These are phyloP conservation scores for Anisognathus igniventris DNA, from an alignment of 2,797 vertebrate genomes.

Conservation along the genomic window DNA sequence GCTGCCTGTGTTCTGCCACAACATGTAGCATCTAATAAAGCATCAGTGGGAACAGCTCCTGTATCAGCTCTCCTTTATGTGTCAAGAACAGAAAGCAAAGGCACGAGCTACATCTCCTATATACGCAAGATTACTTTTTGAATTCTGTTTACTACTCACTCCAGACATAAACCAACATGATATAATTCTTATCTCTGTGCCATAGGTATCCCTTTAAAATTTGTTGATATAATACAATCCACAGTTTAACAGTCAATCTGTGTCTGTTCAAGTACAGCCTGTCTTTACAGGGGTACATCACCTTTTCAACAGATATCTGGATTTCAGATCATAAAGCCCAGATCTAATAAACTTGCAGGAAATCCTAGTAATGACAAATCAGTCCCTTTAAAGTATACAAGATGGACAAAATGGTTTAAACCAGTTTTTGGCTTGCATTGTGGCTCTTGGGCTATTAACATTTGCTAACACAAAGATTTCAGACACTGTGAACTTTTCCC, in stretches of 20 bases:
- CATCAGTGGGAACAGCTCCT: neutral
- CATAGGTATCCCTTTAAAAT: neutral
- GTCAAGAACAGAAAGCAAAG: neutral
- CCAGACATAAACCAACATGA: neutral
- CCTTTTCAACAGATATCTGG: neutral
- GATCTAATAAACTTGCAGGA: neutral
- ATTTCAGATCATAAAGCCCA: neutral
- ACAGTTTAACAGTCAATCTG: neutral
- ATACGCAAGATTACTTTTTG: neutral
- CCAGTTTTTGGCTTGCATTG: neutral
- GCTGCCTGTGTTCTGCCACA: neutral
- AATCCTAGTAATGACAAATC: neutral
- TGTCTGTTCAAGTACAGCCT: neutral
- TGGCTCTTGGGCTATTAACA: slow-evolving; percentile 31
- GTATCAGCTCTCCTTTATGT: neutral
- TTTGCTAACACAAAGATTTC: slow-evolving; percentile 43
- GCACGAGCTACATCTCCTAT: neutral
- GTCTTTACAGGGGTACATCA: neutral
- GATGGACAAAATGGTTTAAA: neutral
- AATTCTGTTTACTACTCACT: neutral
- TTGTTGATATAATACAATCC: neutral
- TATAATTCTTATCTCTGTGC: neutral
- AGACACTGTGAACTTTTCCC: slow-evolving; percentile 49
- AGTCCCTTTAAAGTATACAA: neutral
- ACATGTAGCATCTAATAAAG: neutral